Conservation (phyloP, 2,888 invertebrate genomes). For the Tetranychus piercei region DNA sequence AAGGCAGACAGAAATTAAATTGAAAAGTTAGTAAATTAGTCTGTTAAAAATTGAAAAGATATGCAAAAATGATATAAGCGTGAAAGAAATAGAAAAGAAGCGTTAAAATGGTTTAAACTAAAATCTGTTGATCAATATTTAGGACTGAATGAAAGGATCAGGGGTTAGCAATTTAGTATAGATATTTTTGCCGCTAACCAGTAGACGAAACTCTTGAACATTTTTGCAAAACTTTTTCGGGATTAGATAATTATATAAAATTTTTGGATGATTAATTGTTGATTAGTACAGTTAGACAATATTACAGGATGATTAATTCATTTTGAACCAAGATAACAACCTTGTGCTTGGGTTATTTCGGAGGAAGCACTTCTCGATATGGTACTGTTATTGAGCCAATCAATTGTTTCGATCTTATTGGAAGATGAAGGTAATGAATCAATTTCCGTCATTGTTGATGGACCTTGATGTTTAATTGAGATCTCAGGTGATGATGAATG, state of each 20-base stretch:
- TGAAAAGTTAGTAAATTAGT: too few species aligned
- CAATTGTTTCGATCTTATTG: background rate
- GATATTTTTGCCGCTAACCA: too few species aligned
- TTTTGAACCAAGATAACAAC: background rate
- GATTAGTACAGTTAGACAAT: background rate
- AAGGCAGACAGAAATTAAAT: too few species aligned
- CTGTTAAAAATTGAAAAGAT: too few species aligned
- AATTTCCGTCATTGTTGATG: background rate
- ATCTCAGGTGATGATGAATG: slow-evolving; percentile 7
- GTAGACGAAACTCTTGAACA: too few species aligned
- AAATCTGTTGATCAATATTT: too few species aligned
- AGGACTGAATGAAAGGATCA: too few species aligned
- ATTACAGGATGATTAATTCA: background rate
- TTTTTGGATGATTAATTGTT: slow-evolving; percentile 3
- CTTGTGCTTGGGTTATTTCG: background rate
- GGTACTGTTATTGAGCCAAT: background rate
- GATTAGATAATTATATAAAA: background rate
- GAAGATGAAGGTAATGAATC: background rate
- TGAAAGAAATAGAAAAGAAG: too few species aligned
- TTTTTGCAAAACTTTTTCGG: too few species aligned
- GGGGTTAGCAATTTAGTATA: too few species aligned
- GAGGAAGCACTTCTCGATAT: slow-evolving; percentile 6
- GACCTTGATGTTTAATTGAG: background rate
- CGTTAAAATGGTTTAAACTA: too few species aligned
- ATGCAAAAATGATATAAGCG: too few species aligned